These are phyloP conservation scores for Ptilonorhynchus violaceus DNA, from an alignment of 2,113 vertebrate genomes.

Conservation along the genomic window DNA sequence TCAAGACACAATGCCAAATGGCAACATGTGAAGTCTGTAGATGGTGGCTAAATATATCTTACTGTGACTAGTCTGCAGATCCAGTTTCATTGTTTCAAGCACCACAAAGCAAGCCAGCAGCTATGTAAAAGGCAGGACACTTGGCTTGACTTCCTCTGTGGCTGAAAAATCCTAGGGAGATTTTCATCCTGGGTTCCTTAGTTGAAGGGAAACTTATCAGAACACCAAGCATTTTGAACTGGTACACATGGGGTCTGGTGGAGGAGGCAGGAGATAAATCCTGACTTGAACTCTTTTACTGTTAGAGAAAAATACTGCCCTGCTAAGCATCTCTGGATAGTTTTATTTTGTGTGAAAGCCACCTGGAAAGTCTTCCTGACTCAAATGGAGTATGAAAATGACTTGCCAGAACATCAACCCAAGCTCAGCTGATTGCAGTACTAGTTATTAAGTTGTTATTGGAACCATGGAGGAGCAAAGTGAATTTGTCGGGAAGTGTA, in stretches of 20 bases:
- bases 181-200: neutral
- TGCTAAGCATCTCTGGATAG: neutral
- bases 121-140: neutral
- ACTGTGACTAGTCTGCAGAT: neutral
- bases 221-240: neutral
- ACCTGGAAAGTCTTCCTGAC: neutral
- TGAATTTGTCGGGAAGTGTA: neutral
- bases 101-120: neutral
- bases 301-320: neutral
- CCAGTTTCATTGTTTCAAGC: neutral
- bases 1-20: neutral
- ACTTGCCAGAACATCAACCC: neutral
- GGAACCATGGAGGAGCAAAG: neutral
- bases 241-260: fast-evolving
- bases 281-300: neutral
- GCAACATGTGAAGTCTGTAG: neutral
- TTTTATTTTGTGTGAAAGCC: neutral
- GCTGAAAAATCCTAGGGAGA: neutral
- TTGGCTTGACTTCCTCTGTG: neutral
- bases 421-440: neutral
- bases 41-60: neutral
- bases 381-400: neutral
- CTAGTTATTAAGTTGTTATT: neutral
- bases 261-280: neutral
- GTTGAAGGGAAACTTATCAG: neutral